These are phyloP conservation scores for Baryphthengus martii DNA, from an alignment of 2,113 vertebrate genomes.

Conservation along the genomic window DNA sequence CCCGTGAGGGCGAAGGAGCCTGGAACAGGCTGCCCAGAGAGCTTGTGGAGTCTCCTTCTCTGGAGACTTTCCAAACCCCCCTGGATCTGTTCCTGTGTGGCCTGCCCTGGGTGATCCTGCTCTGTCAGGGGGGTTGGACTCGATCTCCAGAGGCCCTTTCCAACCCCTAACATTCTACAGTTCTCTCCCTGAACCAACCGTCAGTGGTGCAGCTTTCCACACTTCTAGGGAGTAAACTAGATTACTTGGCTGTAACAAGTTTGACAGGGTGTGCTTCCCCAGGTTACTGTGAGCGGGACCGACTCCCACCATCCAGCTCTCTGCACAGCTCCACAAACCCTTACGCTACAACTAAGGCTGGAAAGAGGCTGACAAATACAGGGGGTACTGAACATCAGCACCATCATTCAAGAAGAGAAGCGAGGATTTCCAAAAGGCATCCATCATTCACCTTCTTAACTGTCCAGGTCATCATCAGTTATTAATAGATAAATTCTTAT, in stretches of 20 bases:
- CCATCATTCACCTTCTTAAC: background rate
- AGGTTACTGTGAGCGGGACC: background rate
- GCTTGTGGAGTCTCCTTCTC: too few species aligned
- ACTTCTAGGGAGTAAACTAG: background rate
- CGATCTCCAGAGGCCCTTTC: too few species aligned
- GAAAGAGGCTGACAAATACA: background rate
- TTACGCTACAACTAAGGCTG: background rate
- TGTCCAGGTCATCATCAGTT: background rate
- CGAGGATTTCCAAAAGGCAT: background rate
- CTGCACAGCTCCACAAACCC: background rate
- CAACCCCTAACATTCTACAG: too few species aligned
- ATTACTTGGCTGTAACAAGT: background rate
- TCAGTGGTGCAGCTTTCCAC: background rate
- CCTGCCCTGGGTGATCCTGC: too few species aligned
- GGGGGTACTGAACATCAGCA: background rate
- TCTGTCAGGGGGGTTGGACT: too few species aligned
- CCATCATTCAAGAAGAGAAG: background rate
- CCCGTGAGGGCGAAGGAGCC: too few species aligned
- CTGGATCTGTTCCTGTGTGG: too few species aligned
- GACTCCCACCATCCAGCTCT: background rate
- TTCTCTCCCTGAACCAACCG: background rate
- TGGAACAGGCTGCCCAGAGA: too few species aligned
- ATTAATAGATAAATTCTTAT: background rate
- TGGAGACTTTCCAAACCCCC: too few species aligned
- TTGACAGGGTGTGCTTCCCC: background rate